These are phyloP conservation scores for Nomada fabriciana DNA, from an alignment of 2,888 invertebrate genomes.

Conservation along the genomic window DNA sequence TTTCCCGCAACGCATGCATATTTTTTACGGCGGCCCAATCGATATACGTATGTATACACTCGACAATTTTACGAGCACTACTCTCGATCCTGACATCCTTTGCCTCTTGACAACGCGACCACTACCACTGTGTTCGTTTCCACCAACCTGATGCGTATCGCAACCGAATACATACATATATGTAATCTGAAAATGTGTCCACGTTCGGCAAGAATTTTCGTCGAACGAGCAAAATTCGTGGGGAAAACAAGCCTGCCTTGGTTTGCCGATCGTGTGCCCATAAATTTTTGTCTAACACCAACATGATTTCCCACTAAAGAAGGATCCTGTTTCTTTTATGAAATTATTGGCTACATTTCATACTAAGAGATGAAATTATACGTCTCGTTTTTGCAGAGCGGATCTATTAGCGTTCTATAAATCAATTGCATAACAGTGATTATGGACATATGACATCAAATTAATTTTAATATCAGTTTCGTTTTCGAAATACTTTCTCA, in stretches of 20 bases:
- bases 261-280: background rate
- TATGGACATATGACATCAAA: too few species aligned
- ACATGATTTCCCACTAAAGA: too few species aligned
- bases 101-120: conserved; percentile 32
- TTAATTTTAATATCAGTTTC: too few species aligned
- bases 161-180: background rate
- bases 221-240: background rate
- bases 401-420: too few species aligned
- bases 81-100: conserved; percentile 49
- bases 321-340: too few species aligned
- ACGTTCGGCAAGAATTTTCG: background rate
- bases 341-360: too few species aligned
- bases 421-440: too few species aligned
- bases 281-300: background rate
- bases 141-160: conserved; percentile 5
- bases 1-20: conserved; percentile 62
- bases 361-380: too few species aligned
- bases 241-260: background rate
- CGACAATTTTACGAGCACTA: conserved; percentile 54
- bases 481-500: too few species aligned
- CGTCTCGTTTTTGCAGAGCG: too few species aligned
- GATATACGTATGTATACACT: conserved; percentile 26
- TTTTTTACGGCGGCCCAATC: conserved; percentile 58
- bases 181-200: conserved; percentile 9
- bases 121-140: conserved; percentile 1